phyloP scores from a whole-genome alignment of 2,797 vertebrate genomes.

The Oreochromis mossambicus region DNA sequence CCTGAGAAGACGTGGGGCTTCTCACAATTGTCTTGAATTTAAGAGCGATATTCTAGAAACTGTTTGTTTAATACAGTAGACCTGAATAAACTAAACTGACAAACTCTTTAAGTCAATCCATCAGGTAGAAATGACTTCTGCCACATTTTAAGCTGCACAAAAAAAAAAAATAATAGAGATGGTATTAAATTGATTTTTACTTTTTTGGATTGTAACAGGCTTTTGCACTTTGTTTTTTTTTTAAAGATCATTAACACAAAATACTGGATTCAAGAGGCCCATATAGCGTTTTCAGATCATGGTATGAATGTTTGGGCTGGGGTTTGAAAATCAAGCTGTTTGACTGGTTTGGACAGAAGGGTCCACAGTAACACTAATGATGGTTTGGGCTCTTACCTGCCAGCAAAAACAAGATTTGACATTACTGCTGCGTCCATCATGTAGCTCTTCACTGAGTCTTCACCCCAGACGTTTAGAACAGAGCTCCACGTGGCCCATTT shows the following conservation, averaged over 20 bases:
- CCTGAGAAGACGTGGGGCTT: background rate
- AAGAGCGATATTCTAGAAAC: background rate
- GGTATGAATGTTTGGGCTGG: background rate
- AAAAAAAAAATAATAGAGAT: background rate
- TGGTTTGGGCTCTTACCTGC: background rate
- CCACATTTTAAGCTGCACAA: background rate
- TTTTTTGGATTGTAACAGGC: background rate
- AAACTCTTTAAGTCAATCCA: background rate
- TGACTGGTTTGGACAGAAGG: background rate
- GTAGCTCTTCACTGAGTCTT: background rate
- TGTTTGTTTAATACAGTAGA: background rate
- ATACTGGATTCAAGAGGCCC: background rate
- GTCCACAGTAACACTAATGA: background rate
- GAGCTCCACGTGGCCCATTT: background rate
- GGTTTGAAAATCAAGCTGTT: background rate
- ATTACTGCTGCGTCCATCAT: background rate
- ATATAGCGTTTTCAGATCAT: background rate
- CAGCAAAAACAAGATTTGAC: background rate
- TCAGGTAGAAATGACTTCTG: background rate
- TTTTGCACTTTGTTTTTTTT: background rate
- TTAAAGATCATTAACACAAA: background rate
- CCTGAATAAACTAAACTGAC: background rate
- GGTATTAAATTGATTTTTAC: background rate
- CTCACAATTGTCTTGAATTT: background rate
- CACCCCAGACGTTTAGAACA: background rate